Percentiles rank a stretch among this genome's conserved stretches.
phyloP scores from a whole-genome alignment of 2,797 vertebrate genomes.

The Champsocephalus gunnari region DNA sequence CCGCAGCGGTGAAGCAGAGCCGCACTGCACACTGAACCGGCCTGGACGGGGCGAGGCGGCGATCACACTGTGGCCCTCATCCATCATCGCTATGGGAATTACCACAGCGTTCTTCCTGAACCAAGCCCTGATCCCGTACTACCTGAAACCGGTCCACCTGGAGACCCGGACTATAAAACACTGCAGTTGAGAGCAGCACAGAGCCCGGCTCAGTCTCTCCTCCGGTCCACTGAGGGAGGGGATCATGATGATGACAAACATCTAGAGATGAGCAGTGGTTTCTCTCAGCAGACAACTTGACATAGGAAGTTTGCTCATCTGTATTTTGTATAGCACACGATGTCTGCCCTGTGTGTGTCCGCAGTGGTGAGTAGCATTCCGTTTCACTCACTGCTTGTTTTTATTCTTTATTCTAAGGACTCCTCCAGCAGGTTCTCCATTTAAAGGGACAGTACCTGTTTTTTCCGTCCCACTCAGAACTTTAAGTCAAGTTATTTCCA shows the following conservation, averaged over 20 bases:
- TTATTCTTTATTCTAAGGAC: constrained; percentile 55
- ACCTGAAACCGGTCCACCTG: constrained; percentile 62
- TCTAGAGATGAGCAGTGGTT: constrained; percentile 68
- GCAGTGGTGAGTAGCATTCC: constrained; percentile 77
- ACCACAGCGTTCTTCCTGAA: constrained; percentile 59
- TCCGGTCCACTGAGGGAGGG: constrained; percentile 52
- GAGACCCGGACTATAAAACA: constrained; percentile 72
- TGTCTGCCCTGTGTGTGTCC: constrained; percentile 68
- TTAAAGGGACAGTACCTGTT: constrained; percentile 80
- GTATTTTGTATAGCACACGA: constrained; percentile 55
- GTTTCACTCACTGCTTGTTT: constrained; percentile 1
- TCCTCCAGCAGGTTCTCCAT: constrained; percentile 70
- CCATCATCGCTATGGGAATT: constrained; percentile 82
- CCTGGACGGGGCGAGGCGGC: constrained; percentile 68
- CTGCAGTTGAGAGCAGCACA: constrained; percentile 62
- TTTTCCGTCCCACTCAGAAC: constrained; percentile 37
- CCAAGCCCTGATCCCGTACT: constrained; percentile 58
- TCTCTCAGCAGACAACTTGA: constrained; percentile 54
- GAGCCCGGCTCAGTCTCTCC: constrained; percentile 41
- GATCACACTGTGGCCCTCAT: constrained; percentile 50
- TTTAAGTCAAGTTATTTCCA: constrained; percentile 24
- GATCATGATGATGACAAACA: constrained; percentile 65
- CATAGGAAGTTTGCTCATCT: constrained; percentile 56
- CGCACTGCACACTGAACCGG: constrained; percentile 59
- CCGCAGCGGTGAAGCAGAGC: constrained; percentile 56